phyloP scores from a whole-genome alignment of 2,888 invertebrate genomes.

The Pachliopta kotzebuea region DNA sequence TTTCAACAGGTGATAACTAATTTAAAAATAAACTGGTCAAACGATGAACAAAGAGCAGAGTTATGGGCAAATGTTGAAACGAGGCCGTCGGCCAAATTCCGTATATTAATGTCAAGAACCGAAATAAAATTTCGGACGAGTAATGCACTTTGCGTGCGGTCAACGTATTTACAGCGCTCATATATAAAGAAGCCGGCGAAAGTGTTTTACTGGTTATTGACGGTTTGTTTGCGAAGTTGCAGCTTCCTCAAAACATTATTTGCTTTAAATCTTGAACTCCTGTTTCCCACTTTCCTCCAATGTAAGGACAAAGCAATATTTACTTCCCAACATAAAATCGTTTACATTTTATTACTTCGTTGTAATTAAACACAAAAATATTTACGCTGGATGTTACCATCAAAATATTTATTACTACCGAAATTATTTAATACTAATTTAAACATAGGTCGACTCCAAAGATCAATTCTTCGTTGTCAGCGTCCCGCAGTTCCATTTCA shows the following conservation, averaged over 20 bases:
- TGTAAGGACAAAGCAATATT: neutral
- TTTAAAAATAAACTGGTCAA: conserved; percentile 46
- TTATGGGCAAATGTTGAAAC: conserved; percentile 50
- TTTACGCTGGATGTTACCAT: too few species aligned
- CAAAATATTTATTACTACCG: too few species aligned
- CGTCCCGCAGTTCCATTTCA: too few species aligned
- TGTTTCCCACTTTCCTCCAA: neutral
- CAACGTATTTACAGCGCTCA: conserved; percentile 26
- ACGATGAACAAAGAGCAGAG: conserved; percentile 37
- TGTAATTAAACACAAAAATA: too few species aligned
- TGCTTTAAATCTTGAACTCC: conserved; percentile 7
- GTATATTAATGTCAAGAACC: conserved; percentile 55
- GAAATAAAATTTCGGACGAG: conserved; percentile 65
- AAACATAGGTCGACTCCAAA: too few species aligned
- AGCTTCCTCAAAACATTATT: conserved; percentile 21
- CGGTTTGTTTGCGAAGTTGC: conserved; percentile 19
- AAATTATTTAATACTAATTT: too few species aligned
- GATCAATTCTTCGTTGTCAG: too few species aligned
- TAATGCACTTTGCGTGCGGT: conserved; percentile 59
- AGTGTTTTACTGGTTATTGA: conserved; percentile 27
- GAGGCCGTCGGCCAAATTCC: conserved; percentile 51
- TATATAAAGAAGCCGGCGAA: conserved; percentile 23
- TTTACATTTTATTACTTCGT: too few species aligned
- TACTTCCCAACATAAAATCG: neutral
- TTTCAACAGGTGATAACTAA: conserved; percentile 1